Percentiles rank a stretch among this genome's conserved stretches.
These are phyloP conservation scores for Syngnathus scovelli DNA, from an alignment of 2,113 vertebrate genomes.

Conservation along the genomic window DNA sequence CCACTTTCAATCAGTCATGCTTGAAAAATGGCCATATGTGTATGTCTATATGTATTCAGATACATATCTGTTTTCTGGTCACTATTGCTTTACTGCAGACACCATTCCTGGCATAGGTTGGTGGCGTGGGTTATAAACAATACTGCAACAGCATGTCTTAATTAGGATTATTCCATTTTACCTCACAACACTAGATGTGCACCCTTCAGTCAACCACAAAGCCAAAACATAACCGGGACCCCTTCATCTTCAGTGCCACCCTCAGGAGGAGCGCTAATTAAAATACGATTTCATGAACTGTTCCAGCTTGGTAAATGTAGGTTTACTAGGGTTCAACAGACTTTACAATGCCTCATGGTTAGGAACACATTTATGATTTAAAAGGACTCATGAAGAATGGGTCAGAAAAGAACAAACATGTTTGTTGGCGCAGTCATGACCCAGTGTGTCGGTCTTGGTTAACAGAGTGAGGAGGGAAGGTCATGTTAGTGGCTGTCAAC, in stretches of 20 bases:
- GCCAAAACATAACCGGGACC: slow-evolving; percentile 61
- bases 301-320: slow-evolving; percentile 76
- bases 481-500: slow-evolving; percentile 43
- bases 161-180: slow-evolving; percentile 68
- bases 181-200: slow-evolving; percentile 62
- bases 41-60: background rate
- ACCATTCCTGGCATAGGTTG: slow-evolving; percentile 30
- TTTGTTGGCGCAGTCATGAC: slow-evolving; percentile 41
- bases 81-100: slow-evolving; percentile 51
- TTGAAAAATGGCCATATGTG: slow-evolving; percentile 64
- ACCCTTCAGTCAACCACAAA: slow-evolving; percentile 70
- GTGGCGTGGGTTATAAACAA: background rate
- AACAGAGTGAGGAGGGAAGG: slow-evolving; percentile 45
- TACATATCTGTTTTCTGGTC: slow-evolving; percentile 61
- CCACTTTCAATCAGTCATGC: slow-evolving; percentile 71
- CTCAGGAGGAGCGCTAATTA: slow-evolving; percentile 70
- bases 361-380: slow-evolving; percentile 71
- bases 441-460: slow-evolving; percentile 39
- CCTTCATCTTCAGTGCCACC: slow-evolving; percentile 58
- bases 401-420: slow-evolving; percentile 60
- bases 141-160: slow-evolving; percentile 53
- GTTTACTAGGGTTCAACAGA: slow-evolving; percentile 76
- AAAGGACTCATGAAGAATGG: slow-evolving; percentile 57
- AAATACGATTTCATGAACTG: slow-evolving; percentile 75
- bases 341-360: slow-evolving; percentile 72